These are phyloP conservation scores for Emberiza fucata DNA, from an alignment of 2,113 vertebrate genomes.

Conservation along the genomic window DNA sequence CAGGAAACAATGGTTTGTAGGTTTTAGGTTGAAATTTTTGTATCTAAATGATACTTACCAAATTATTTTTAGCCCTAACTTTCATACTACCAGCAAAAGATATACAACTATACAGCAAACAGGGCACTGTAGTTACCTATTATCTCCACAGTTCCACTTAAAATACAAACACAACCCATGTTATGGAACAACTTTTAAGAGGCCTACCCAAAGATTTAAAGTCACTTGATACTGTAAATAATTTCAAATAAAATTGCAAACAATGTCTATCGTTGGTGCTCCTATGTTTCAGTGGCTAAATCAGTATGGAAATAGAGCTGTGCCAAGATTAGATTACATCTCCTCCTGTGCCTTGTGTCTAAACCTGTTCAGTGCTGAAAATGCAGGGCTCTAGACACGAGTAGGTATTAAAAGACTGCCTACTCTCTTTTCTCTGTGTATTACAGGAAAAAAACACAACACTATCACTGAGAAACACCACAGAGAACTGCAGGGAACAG, in stretches of 20 bases:
- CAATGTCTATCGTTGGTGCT: neutral
- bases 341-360: neutral
- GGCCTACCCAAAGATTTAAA: neutral
- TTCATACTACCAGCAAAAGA: neutral
- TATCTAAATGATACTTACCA: neutral
- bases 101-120: neutral
- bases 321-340: neutral
- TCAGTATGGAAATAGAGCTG: neutral
- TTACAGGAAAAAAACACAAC: neutral
- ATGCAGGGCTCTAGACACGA: neutral
- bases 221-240: neutral
- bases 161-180: neutral
- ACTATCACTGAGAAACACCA: neutral
- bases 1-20: neutral
- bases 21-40: neutral
- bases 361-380: neutral
- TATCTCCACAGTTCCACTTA: neutral
- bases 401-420: neutral
- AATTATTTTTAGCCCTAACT: slow-evolving; percentile 6
- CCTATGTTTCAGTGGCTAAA: neutral
- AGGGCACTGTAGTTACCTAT: neutral
- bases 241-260: slow-evolving; percentile 16
- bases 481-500: neutral
- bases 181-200: neutral
- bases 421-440: neutral